Conservation (phyloP, 2,113 vertebrate genomes). For the Salvelinus namaycush region DNA sequence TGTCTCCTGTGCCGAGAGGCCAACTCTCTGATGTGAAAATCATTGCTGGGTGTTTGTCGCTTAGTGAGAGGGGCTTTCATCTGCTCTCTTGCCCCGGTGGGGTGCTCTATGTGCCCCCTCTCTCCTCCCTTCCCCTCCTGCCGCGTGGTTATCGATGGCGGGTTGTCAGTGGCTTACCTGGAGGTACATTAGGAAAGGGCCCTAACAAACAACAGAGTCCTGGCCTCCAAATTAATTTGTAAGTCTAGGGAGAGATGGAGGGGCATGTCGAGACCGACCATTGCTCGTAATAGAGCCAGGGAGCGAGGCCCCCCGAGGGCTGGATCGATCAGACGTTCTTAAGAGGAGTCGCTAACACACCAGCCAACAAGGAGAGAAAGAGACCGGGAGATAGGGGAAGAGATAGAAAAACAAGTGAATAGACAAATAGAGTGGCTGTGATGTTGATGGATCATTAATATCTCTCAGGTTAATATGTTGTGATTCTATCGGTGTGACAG, state of each 20-base stretch:
- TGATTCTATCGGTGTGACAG: neutral
- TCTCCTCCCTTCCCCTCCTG: neutral
- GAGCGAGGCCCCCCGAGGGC: conserved; percentile 21
- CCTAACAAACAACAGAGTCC: conserved; percentile 17
- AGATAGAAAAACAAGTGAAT: neutral
- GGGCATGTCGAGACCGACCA: conserved; percentile 19
- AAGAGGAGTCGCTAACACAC: conserved; percentile 20
- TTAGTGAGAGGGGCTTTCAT: conserved; percentile 26
- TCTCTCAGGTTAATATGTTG: neutral
- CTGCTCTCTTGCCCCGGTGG: conserved; percentile 10
- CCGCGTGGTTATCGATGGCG: conserved; percentile 13
- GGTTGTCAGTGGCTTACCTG: conserved; percentile 11
- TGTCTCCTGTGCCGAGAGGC: no score
- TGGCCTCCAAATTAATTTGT: conserved; percentile 34
- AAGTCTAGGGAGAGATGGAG: conserved; percentile 46
- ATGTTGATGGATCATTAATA: neutral
- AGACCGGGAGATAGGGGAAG: neutral
- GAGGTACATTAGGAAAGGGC: conserved; percentile 27
- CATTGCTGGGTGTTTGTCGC: neutral
- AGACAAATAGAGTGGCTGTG: conserved; percentile 1
- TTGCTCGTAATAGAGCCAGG: conserved; percentile 16
- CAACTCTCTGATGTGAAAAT: conserved; percentile 4
- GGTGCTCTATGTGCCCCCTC: neutral
- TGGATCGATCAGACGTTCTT: conserved; percentile 35
- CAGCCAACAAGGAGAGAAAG: neutral